A percentile compares a stretch with the other conserved stretches of the same genome.
These are phyloP conservation scores for Dynastes grantii DNA, from an alignment of 2,888 invertebrate genomes.

Conservation along the genomic window DNA sequence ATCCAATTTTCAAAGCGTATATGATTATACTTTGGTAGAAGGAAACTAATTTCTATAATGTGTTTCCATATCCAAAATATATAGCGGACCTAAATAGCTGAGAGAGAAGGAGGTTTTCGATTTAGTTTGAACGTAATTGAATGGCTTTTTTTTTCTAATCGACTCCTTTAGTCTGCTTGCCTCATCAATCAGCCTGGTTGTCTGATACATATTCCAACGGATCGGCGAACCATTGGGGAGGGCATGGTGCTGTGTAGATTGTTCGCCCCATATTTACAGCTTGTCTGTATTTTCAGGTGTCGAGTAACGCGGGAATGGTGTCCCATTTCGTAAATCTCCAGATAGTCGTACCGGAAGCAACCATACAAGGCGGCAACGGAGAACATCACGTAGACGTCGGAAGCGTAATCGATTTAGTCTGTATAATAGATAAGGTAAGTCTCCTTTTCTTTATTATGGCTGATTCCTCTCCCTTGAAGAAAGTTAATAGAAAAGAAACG, in stretches of 20 bases:
- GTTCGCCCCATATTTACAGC: conserved; percentile 35
- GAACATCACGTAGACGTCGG: conserved; percentile 94
- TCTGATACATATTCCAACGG: conserved; percentile 37
- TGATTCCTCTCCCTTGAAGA: neutral
- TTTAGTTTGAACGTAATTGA: conserved; percentile 16
- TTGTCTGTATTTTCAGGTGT: conserved; percentile 77
- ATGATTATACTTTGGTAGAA: too few relatives aligned
- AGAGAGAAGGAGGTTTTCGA: conserved; percentile 19
- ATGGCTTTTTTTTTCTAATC: conserved; percentile 24
- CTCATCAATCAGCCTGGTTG: conserved; percentile 31
- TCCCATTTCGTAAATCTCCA: conserved; percentile 91
- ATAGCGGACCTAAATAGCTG: neutral
- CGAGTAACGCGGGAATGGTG: conserved; percentile 86
- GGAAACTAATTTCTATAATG: neutral
- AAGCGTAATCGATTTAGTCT: conserved; percentile 90
- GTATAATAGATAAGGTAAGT: conserved; percentile 91
- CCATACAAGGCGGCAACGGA: conserved; percentile 86
- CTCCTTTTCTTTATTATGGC: conserved; percentile 21
- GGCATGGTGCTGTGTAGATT: neutral
- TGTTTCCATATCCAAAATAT: neutral
- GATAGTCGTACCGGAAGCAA: conserved; percentile 92
- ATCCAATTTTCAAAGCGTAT: too few relatives aligned
- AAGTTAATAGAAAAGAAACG: neutral
- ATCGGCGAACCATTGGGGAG: neutral
- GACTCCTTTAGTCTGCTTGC: conserved; percentile 13